Conservation (phyloP, 1,140 invertebrate species). For the Linepithema humile region DNA sequence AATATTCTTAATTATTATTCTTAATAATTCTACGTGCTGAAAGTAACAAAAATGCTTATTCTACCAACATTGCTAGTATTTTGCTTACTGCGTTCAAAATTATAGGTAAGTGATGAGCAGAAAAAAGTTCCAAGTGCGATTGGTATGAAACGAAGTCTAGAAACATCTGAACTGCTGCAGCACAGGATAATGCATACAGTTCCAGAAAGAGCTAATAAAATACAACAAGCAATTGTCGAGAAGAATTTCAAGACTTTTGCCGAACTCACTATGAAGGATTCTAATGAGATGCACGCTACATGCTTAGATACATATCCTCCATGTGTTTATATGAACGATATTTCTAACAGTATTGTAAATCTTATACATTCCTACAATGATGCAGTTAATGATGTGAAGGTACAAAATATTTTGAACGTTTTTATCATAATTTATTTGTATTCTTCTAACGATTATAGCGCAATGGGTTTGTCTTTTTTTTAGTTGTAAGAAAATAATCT, state of each 20-base stretch:
- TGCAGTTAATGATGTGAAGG: slow-evolving; percentile 86
- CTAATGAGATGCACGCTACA: slow-evolving; percentile 98
- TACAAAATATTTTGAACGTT: slow-evolving; percentile 74
- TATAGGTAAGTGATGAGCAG: slow-evolving; percentile 90
- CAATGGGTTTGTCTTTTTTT: slow-evolving; percentile 6
- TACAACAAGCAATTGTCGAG: slow-evolving; percentile 90
- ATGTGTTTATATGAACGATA: slow-evolving; percentile 95
- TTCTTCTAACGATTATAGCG: not conserved
- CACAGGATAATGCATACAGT: slow-evolving; percentile 90
- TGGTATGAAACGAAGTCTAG: slow-evolving; percentile 94
- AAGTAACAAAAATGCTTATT: not conserved
- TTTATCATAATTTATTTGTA: not conserved
- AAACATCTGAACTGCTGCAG: slow-evolving; percentile 94
- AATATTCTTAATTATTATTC: too few relatives aligned
- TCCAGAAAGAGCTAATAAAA: slow-evolving; percentile 88
- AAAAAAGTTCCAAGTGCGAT: slow-evolving; percentile 95
- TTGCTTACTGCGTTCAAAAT: too few relatives aligned
- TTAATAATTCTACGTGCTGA: not conserved
- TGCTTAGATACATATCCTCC: slow-evolving; percentile 98
- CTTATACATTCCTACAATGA: slow-evolving; percentile 94
- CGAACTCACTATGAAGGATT: slow-evolving; percentile 98
- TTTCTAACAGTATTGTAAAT: slow-evolving; percentile 91
- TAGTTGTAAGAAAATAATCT: slow-evolving; percentile 60
- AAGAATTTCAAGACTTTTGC: slow-evolving; percentile 96
- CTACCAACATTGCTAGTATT: too few relatives aligned